A percentile compares a stretch with the other conserved stretches of the same genome.
phyloP scores from a whole-genome alignment of 2,888 invertebrate species.

The Tetranychus piercei region DNA sequence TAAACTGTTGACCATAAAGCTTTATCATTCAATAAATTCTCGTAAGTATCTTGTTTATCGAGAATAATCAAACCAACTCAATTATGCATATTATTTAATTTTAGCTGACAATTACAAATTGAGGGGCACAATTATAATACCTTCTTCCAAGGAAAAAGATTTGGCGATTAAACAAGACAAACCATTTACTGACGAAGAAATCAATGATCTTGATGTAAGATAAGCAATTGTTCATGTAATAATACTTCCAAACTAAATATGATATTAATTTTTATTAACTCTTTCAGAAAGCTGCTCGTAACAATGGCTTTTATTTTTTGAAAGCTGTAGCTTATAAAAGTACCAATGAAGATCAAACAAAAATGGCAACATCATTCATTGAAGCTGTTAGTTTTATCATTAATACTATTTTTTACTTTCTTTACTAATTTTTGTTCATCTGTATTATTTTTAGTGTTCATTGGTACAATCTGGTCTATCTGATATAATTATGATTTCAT shows the following conservation, averaged over 20 bases:
- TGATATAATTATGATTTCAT: constrained; percentile 57
- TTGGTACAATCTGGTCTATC: constrained; percentile 54
- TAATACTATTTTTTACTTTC: constrained; percentile 15
- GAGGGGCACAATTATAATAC: constrained; percentile 4
- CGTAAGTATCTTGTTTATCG: not conserved
- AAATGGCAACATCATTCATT: constrained; percentile 51
- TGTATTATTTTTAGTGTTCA: constrained; percentile 41
- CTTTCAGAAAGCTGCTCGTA: constrained; percentile 43
- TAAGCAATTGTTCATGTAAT: not conserved
- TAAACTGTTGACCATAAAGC: constrained; percentile 9
- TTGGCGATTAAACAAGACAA: constrained; percentile 1
- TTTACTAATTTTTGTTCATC: constrained; percentile 18
- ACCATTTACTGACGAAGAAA: not conserved
- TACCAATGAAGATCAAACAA: constrained; percentile 47
- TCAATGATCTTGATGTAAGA: not conserved
- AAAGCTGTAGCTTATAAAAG: constrained; percentile 43
- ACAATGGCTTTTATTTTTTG: constrained; percentile 54
- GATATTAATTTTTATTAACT: not conserved
- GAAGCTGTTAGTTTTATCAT: constrained; percentile 47
- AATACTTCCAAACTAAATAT: not conserved
- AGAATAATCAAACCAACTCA: not conserved
- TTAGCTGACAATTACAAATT: constrained; percentile 6
- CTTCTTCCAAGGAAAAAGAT: constrained; percentile 8
- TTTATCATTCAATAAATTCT: constrained; percentile 7
- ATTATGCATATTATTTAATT: not conserved